Conservation (phyloP, 2,888 invertebrate genomes). For the Chironomus tentans region DNA sequence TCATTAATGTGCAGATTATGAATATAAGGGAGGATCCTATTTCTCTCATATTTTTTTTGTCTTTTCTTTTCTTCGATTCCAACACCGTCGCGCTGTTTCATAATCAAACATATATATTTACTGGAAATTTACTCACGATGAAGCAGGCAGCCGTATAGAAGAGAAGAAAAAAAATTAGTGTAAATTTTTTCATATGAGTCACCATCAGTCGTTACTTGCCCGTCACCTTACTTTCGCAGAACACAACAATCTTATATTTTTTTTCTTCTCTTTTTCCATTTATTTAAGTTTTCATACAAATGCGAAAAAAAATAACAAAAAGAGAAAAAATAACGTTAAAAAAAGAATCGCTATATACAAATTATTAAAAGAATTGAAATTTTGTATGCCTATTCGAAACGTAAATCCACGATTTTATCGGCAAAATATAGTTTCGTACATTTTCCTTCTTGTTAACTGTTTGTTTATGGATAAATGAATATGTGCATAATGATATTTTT, state of each 20-base stretch:
- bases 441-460: too few relatives aligned
- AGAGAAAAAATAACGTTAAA: neutral
- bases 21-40: constrained; percentile 21
- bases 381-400: too few relatives aligned
- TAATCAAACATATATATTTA: neutral
- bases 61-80: neutral
- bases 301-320: neutral
- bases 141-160: neutral
- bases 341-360: constrained; percentile 16
- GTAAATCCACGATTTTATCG: too few relatives aligned
- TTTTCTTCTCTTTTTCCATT: neutral
- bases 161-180: constrained; percentile 6
- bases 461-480: too few relatives aligned
- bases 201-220: constrained; percentile 3
- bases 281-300: constrained; percentile 11
- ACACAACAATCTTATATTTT: constrained; percentile 7
- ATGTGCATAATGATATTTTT: too few relatives aligned
- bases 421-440: too few relatives aligned
- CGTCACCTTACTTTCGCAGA: constrained; percentile 27
- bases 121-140: neutral
- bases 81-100: neutral
- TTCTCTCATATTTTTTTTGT: neutral
- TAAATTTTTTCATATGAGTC: constrained; percentile 22
- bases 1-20: neutral
- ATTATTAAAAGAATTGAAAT: neutral